Evolutionary conservation across 37 sponge, comb jelly and placozoan genomes (phyloP).

Genomic region (Spongilla lacustris): DNA sequence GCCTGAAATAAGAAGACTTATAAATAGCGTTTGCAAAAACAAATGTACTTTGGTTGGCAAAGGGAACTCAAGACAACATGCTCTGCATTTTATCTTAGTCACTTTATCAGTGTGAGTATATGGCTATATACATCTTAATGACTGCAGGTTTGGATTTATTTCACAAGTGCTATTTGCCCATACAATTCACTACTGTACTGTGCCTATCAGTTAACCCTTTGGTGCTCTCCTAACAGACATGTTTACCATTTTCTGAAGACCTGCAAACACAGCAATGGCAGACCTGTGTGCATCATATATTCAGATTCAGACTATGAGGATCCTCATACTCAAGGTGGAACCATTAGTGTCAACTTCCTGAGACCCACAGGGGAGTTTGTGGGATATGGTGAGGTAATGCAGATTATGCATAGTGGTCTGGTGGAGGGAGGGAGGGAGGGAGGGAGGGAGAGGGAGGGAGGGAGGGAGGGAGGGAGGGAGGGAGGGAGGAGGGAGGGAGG

Average conservation of each 20-base stretch:
- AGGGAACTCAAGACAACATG: no score
- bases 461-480: not conserved
- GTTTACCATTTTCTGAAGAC: conserved; percentile 38
- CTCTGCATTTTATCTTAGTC: no score
- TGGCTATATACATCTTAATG: no score
- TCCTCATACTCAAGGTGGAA: conserved; percentile 70
- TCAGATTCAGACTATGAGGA: conserved; percentile 30
- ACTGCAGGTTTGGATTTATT: no score
- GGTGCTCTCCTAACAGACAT: not conserved
- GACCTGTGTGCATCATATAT: conserved; percentile 75
- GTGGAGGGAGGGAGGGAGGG: no score
- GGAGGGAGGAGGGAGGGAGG: not conserved
- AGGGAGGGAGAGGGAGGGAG: not conserved
- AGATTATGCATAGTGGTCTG: no score
- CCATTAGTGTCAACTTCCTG: conserved; percentile 86
- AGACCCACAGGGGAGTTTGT: conserved; percentile 63
- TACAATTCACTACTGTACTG: not conserved
- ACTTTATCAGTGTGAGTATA: no score
- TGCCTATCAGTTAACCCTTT: not conserved
- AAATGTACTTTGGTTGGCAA: no score
- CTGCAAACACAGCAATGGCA: conserved; percentile 63
- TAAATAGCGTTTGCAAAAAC: no score
- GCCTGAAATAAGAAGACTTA: no score
- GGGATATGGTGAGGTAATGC: conserved; percentile 85
- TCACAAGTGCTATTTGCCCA: no score